Evolutionary conservation across 2,888 invertebrate species (phyloP).

Genomic region (Aporophyla nigra): DNA sequence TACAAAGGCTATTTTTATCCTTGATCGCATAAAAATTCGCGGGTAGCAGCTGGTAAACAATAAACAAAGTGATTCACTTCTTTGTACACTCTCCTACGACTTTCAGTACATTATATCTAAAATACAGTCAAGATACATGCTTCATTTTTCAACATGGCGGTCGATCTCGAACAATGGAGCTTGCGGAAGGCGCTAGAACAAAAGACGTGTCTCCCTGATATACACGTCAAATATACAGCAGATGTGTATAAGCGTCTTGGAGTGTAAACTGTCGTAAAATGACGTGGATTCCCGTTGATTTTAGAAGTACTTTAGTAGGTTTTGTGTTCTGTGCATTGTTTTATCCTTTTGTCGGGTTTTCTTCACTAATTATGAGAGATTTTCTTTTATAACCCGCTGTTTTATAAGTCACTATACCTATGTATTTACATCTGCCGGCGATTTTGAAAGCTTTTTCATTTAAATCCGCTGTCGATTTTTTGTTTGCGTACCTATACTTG

Average conservation of each 20-base stretch:
- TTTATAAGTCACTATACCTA: too few species aligned
- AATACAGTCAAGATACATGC: conserved; percentile 40
- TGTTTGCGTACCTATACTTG: too few species aligned
- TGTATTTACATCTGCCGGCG: too few species aligned
- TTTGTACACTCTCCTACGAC: background rate
- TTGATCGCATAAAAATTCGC: too few species aligned
- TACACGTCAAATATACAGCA: conserved; percentile 39
- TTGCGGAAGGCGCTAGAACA: conserved; percentile 56
- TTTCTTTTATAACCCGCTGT: too few species aligned
- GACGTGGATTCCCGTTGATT: conserved; percentile 27
- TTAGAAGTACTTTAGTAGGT: background rate
- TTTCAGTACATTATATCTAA: conserved; percentile 16
- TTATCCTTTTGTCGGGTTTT: conserved; percentile 1
- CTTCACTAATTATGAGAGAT: too few species aligned
- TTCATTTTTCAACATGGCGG: conserved; percentile 64
- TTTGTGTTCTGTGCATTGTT: background rate
- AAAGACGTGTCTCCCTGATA: conserved; percentile 51
- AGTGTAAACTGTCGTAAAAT: conserved; percentile 55
- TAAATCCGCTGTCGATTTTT: too few species aligned
- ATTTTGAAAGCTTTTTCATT: too few species aligned
- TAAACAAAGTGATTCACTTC: background rate
- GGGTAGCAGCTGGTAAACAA: background rate
- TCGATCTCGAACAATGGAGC: conserved; percentile 59
- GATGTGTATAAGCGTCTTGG: conserved; percentile 41
- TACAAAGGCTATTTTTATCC: too few species aligned